A percentile compares a stretch with the other conserved stretches of the same genome.
Evolutionary conservation across 2,797 vertebrate species (phyloP).

Genomic region (Notamacropus eugenii): DNA sequence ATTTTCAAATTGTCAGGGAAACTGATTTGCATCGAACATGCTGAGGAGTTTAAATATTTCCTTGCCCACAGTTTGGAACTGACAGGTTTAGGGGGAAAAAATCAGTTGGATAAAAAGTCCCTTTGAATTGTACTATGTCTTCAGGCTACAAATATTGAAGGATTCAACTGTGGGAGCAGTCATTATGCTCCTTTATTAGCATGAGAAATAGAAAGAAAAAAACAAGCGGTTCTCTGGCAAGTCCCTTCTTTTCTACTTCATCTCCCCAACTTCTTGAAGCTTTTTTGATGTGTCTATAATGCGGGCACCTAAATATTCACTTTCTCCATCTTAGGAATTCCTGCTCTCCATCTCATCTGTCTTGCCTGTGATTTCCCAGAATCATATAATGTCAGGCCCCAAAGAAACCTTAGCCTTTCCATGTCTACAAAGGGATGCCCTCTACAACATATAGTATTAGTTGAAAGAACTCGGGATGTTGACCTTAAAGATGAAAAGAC

Average conservation of each 20-base stretch:
- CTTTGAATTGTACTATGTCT: slow-evolving; percentile 73
- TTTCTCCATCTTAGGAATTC: background rate
- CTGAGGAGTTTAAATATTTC: background rate
- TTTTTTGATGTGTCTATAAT: background rate
- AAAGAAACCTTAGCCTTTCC: background rate
- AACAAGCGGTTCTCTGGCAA: background rate
- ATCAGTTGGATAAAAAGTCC: slow-evolving; percentile 49
- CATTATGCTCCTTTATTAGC: slow-evolving; percentile 62
- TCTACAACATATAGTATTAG: background rate
- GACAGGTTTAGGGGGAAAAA: slow-evolving; percentile 54
- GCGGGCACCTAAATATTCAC: background rate
- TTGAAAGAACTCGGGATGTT: background rate
- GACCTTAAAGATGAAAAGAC: background rate
- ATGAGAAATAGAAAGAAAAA: slow-evolving; percentile 6
- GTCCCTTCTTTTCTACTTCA: background rate
- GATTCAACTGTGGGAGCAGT: slow-evolving; percentile 51
- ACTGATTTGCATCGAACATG: slow-evolving; percentile 39
- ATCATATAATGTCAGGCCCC: background rate
- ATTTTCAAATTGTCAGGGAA: slow-evolving; percentile 40
- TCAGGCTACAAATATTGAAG: slow-evolving; percentile 61
- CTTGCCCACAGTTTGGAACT: slow-evolving; percentile 25
- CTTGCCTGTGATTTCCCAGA: background rate
- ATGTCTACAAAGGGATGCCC: background rate
- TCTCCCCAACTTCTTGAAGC: slow-evolving; percentile 41
- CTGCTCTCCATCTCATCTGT: background rate